A percentile compares a stretch with the other conserved stretches of the same genome.
Evolutionary conservation across 1,140 invertebrate genomes (phyloP).

Genomic region (Mactra quadrangularis): DNA sequence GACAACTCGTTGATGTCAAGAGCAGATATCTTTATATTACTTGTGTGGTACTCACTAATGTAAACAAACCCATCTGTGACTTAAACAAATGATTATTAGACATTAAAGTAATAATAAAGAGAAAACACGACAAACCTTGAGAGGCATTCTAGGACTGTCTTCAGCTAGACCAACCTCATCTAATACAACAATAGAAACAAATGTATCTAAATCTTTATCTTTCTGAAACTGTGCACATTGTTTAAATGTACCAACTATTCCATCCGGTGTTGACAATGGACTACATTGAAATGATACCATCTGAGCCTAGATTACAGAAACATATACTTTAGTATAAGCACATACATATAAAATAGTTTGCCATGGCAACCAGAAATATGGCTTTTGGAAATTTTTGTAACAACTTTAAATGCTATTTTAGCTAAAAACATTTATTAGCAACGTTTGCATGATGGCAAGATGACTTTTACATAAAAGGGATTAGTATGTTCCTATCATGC

Average conservation of each 20-base stretch:
- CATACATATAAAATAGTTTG: no score
- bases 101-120: no score
- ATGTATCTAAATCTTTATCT: slow-evolving; percentile 72
- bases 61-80: neutral
- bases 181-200: slow-evolving; percentile 80
- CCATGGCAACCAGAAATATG: no score
- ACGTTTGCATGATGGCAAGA: neutral
- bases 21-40: no score
- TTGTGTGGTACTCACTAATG: no score
- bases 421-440: no score
- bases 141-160: slow-evolving; percentile 79
- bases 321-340: no score
- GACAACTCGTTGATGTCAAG: no score
- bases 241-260: slow-evolving; percentile 77
- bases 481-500: neutral
- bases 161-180: slow-evolving; percentile 82
- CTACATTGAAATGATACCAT: slow-evolving; percentile 82
- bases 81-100: neutral
- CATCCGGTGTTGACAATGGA: slow-evolving; percentile 78
- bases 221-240: slow-evolving; percentile 78
- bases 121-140: no score
- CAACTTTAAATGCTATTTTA: no score
- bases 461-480: neutral
- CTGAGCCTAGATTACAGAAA: slow-evolving; percentile 66
- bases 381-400: no score